These are phyloP conservation scores for Aphidius colemani DNA, from an alignment of 2,888 invertebrate genomes.

Conservation along the genomic window DNA sequence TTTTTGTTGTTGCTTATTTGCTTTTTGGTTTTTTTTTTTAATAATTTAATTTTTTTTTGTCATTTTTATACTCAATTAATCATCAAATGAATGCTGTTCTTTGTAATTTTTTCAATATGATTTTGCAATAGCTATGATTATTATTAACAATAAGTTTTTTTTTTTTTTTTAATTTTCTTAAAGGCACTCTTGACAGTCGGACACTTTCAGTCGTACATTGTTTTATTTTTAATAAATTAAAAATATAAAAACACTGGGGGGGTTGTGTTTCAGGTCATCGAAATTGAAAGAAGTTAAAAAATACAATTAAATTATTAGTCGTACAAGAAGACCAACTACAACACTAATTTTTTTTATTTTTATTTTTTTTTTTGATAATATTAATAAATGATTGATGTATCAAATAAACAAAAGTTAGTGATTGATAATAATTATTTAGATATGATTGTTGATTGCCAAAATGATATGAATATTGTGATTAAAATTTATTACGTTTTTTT, in stretches of 20 bases:
- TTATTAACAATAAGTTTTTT: slow-evolving; percentile 20
- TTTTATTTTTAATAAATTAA: not conserved
- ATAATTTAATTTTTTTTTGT: no score
- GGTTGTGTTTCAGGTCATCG: slow-evolving; percentile 1
- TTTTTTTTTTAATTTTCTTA: slow-evolving; percentile 11
- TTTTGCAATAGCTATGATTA: slow-evolving; percentile 26
- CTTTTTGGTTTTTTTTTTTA: no score
- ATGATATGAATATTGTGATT: no score
- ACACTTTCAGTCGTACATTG: slow-evolving; percentile 19
- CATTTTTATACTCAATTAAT: not conserved
- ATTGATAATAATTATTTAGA: slow-evolving; percentile 5
- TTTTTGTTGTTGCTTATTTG: not conserved
- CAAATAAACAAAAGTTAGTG: not conserved
- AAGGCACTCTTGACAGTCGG: slow-evolving; percentile 26
- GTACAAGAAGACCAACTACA: slow-evolving; percentile 24
- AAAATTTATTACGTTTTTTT: no score
- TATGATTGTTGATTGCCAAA: no score
- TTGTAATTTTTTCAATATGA: slow-evolving; percentile 10
- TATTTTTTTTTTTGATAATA: slow-evolving; percentile 1
- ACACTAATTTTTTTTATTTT: no score
- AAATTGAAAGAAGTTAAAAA: not conserved
- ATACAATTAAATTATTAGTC: slow-evolving; percentile 25
- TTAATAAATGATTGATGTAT: not conserved
- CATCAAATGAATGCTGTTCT: slow-evolving; percentile 11
- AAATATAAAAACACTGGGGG: slow-evolving; percentile 1